Base-by-base conservation (phyloP, 2,797 vertebrate genomes). In the Loris lydekkerianus region DNA sequence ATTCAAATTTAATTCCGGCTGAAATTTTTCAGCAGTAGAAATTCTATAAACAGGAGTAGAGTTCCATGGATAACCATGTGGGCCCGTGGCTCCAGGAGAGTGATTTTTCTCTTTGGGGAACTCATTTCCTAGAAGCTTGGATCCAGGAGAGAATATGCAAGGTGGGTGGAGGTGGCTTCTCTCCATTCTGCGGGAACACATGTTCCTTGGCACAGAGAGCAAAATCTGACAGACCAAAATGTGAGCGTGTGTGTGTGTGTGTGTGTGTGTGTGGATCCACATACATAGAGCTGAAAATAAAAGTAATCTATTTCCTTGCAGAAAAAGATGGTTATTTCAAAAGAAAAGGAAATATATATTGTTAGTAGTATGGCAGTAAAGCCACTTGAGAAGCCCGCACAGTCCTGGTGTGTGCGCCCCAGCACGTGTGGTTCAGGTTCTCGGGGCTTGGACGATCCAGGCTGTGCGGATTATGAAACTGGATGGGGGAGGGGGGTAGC, bases 121-220 rank as follows among this genome's bases (percentile, higher is more conserved):
- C 97, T 97, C 97, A 97, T 97, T 98, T 97, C 97, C 97, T 98
- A 97, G 97, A 98, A 98, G 95, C 96, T 98, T 98, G 97, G 96
- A 97, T 97, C 93, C 96, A 98, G 96, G 96, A 97, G 97, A 96
- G 97, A 98, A 98, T 97, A 97, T 97, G 97, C 96, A 97, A 97
- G 97, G 97, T 97, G 97, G 97, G 97, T 97, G 97, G 96, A 97
- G 97, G 97, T 97, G 97, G 97, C 97, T 97, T 95, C 87, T 97
- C 97, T 97, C 97, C 97, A 97, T 98, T 97, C 97, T 97, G 97
- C 14, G 37, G 94, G 97, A 97, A 97, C 97, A 97, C 97, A 97
- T 98, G 97, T 97, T 98, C 97, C 97, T 96, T 97, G 96, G 97
- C 97, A 97, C 92, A 37, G 93, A 90, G 95, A 96, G 85, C 72